Conservation (phyloP, 2,888 invertebrate species). For the Podotricha telesiphe region DNA sequence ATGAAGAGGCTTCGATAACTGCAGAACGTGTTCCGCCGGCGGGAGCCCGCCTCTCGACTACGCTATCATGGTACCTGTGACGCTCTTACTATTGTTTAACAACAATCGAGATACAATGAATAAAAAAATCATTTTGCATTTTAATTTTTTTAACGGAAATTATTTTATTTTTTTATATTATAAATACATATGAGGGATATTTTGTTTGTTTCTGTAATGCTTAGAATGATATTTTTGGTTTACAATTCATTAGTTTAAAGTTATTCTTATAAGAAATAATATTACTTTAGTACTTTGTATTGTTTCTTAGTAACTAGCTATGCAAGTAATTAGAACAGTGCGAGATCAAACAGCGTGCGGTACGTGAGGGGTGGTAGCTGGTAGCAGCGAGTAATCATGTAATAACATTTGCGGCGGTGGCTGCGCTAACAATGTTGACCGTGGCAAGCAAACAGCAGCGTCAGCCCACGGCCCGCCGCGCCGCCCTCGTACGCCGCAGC, state of each 20-base stretch:
- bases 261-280: no score
- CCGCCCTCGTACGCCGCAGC: conserved; percentile 49
- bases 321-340: conserved; percentile 65
- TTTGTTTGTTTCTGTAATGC: neutral
- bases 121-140: conserved; percentile 35
- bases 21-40: conserved; percentile 72
- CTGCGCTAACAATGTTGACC: conserved; percentile 81
- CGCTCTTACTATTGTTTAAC: conserved; percentile 51
- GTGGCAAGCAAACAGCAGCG: conserved; percentile 71
- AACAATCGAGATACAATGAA: conserved; percentile 42
- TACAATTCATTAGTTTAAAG: neutral
- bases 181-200: neutral
- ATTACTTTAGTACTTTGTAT: no score
- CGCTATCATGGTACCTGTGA: conserved; percentile 48
- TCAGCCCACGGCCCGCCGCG: conserved; percentile 69
- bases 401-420: conserved; percentile 69
- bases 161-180: neutral
- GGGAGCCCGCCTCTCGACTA: conserved; percentile 57
- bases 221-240: neutral
- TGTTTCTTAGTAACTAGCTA: neutral
- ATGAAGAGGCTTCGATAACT: conserved; percentile 73
- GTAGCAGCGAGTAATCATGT: conserved; percentile 63
- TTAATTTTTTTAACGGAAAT: conserved; percentile 18
- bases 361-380: conserved; percentile 66
- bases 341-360: conserved; percentile 63